Conservation (phyloP, 2,797 vertebrate genomes). For the Falco biarmicus region DNA sequence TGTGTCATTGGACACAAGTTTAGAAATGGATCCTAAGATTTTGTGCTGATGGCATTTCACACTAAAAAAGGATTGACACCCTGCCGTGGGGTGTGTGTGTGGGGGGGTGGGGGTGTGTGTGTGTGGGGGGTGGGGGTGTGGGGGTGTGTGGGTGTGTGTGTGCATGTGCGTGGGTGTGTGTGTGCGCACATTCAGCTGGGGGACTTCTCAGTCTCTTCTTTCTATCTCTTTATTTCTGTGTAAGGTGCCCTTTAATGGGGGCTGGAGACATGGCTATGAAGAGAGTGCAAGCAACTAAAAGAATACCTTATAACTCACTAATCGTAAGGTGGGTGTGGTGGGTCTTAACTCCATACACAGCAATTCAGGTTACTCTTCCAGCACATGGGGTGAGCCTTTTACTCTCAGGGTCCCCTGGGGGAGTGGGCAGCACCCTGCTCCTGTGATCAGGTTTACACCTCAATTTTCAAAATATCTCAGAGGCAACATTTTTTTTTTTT, state of each 20-base stretch:
- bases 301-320: not conserved
- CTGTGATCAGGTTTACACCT: not conserved
- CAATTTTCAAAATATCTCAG: not conserved
- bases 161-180: too few species aligned
- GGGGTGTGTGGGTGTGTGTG: too few species aligned
- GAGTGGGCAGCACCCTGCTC: not conserved
- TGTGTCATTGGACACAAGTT: not conserved
- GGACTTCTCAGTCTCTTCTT: too few species aligned
- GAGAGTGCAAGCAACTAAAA: not conserved
- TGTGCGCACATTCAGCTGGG: too few species aligned
- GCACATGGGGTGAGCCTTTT: accelerated
- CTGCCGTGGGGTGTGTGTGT: not conserved
- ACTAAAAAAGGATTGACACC: not conserved
- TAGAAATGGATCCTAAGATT: not conserved
- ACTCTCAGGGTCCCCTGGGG: not conserved
- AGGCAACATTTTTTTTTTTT: not conserved
- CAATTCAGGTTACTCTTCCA: not conserved
- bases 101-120: too few species aligned
- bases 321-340: not conserved
- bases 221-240: too few species aligned
- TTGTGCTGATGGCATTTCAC: not conserved
- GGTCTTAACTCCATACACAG: not conserved
- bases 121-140: too few species aligned
- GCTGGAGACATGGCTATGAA: not conserved
- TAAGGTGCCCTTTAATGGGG: too few species aligned